These are phyloP conservation scores for Lathamus discolor DNA, from an alignment of 2,113 vertebrate species.

Conservation along the genomic window DNA sequence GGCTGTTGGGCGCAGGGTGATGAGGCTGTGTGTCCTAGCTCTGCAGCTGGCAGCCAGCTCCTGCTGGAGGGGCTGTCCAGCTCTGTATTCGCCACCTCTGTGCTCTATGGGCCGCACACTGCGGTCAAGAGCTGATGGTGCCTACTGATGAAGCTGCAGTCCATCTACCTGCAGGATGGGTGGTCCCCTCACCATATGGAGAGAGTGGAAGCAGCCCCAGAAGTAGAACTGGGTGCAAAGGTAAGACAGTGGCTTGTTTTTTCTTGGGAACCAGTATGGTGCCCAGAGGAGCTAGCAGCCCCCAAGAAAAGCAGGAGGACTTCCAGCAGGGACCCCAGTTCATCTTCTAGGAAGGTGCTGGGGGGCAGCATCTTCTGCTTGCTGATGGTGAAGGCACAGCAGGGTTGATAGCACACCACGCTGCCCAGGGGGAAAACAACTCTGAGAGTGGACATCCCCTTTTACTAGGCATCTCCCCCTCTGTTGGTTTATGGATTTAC, in stretches of 20 bases:
- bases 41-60: neutral
- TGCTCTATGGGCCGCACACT: neutral
- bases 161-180: neutral
- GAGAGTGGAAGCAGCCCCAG: neutral
- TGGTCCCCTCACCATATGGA: neutral
- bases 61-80: neutral
- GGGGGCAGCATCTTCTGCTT: neutral
- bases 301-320: neutral
- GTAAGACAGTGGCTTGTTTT: neutral
- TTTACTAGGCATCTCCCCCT: neutral
- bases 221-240: neutral
- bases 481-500: neutral
- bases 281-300: neutral
- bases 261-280: neutral
- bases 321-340: neutral
- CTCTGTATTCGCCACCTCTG: neutral
- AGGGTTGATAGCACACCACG: neutral
- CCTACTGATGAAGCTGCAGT: neutral
- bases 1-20: accelerated
- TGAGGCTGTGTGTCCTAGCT: neutral
- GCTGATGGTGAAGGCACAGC: neutral
- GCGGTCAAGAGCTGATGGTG: neutral
- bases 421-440: neutral
- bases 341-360: neutral
- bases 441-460: neutral